A percentile compares a stretch with the other conserved stretches of the same genome.
Evolutionary conservation across 2,113 vertebrate species (phyloP).

Genomic region (Ochotona curzoniae): DNA sequence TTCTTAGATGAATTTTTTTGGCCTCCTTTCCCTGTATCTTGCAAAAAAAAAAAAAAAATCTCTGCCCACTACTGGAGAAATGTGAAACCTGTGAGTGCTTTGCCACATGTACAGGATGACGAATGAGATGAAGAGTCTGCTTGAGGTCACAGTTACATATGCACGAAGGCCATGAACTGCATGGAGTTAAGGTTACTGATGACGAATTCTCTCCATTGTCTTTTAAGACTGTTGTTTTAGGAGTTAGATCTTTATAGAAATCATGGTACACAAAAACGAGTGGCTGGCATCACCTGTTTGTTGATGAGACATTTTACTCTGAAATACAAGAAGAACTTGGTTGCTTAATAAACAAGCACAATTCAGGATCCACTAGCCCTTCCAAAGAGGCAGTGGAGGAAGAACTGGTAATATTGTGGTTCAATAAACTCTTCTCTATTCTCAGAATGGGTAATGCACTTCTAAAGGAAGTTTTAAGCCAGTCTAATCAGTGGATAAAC

Average conservation of each 20-base stretch:
- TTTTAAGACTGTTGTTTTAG: slow-evolving; percentile 60
- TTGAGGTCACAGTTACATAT: slow-evolving; percentile 16
- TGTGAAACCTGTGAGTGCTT: slow-evolving; percentile 39
- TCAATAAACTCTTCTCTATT: slow-evolving; percentile 3
- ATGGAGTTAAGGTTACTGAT: neutral
- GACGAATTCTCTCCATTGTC: slow-evolving; percentile 2
- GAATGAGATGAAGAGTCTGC: slow-evolving; percentile 47
- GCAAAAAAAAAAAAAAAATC: neutral
- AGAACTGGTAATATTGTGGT: neutral
- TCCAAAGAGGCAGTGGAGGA: slow-evolving; percentile 24
- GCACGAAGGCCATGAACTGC: slow-evolving; percentile 52
- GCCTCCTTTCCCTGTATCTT: slow-evolving; percentile 20
- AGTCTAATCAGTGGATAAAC: slow-evolving; percentile 38
- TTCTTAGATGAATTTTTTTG: slow-evolving; percentile 22
- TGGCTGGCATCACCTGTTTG: neutral
- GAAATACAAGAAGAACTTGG: slow-evolving; percentile 28
- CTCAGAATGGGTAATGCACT: neutral
- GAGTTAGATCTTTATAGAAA: slow-evolving; percentile 63
- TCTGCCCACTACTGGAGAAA: neutral
- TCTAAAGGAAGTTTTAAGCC: slow-evolving; percentile 53
- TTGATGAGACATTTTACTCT: slow-evolving; percentile 43
- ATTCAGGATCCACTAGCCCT: slow-evolving; percentile 40
- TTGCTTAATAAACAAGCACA: slow-evolving; percentile 23
- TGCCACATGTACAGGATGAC: slow-evolving; percentile 15
- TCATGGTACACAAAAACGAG: neutral